Evolutionary conservation across 2,888 invertebrate genomes (phyloP), one percentile per base, ranked within the genome.

Genomic region (Orthosia gothica): DNA sequence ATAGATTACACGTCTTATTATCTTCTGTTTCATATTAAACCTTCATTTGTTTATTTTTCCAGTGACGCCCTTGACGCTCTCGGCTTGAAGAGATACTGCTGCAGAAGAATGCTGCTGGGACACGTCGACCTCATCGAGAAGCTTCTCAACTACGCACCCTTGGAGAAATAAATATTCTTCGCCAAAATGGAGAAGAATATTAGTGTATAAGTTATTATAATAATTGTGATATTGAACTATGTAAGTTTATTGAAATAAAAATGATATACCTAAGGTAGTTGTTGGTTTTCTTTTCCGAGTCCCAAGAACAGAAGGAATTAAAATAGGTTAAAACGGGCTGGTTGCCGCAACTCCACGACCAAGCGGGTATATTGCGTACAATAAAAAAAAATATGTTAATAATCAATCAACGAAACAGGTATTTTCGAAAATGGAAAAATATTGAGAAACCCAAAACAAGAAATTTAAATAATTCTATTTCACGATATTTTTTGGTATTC

Each of bases 61-160:
- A 99, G 98, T 90, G 99, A 99, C 96, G 99, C 99, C 13, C 97
- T 99, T 73, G 99, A 99, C 93, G 99, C 99, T 0, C 97, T 99
- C 54, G 99, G 99, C 0, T 95, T 99, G 88, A 99, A 99, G 92
- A 97, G 99, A 74, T 99, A 99, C 93, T 99, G 99, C 94, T 99
- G 99, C 92, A 97, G 99, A 69, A 97, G 99, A 86, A 99, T 99
- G 99, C 97, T 99, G 26, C 97, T 99, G 1, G 99, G 99, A 11
- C 99, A 99, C 92, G 99, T 99, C 0, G 99, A 99, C 95, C 97
- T 99, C n/a, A 99, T 99, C 94, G 99, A 99, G 94, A 99, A 99
- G 94, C 97, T 99, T n/a, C 97, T 99, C 57, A 99, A 99, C 97
- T 99, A 99, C 94, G 99, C 99, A 47, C 99, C 99, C 1, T 96